Evolutionary conservation across 1,140 invertebrate species (phyloP), one percentile per base, ranked within the genome.

Genomic region (Procambarus virginalis): DNA sequence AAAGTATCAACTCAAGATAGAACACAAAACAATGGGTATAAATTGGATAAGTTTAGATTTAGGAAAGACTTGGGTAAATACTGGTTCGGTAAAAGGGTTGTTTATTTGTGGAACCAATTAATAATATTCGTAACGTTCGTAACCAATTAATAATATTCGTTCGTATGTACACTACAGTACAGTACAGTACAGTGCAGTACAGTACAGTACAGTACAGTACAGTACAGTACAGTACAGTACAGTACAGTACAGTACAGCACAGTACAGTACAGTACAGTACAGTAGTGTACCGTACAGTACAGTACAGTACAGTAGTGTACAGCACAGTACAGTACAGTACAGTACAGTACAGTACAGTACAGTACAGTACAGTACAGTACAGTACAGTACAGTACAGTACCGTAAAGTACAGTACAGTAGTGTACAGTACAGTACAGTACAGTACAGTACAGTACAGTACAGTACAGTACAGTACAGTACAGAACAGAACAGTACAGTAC

Each of bases 391-490:
- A 92, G 64, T 87, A 76, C 58, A 91, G 88, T 87, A 84, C 83
- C 89, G 75, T 90, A 91, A 68, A 92, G 91, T 89, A 92, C 83
- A 91, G 92, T 86, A 92, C 77, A 92, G 88, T 89, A 91, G 60
- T 91, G 92, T 92, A 92, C 80, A 92, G 89, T 92, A 91, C 78
- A 92, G 91, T 91, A 93, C 84, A 89, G 91, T 92, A 89, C 87
- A 92, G 83, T 91, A 92, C 91, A 92, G 91, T 89, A 90, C 79
- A 92, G 75, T 82, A 91, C 87, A 93, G 92, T 86, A 92, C 87
- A 93, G 87, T 88, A 92, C 82, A 92, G 86, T 91, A 90, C 79
- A 90, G 84, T 92, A 81, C 89, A 91, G 81, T 91, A 92, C 83
- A 92, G 84, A 20, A 91, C n/a, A 92, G 84, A 91, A 92, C 91